Conservation (phyloP, 2,888 invertebrate genomes). For the Zaprionus lineosus region DNA sequence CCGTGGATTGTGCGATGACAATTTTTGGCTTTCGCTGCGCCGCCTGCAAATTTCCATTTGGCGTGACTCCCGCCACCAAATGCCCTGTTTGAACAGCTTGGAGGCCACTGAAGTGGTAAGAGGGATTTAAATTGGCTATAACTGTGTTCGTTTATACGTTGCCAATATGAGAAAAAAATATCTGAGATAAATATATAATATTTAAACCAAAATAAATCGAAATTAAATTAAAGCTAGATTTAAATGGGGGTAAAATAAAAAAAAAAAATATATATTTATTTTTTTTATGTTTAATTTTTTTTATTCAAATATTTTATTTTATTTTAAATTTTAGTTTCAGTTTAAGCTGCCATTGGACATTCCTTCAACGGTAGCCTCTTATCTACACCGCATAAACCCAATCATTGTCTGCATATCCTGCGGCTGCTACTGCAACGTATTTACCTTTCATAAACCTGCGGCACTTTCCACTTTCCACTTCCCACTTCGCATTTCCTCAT, state of each 20-base stretch:
- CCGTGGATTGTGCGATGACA: constrained; percentile 28
- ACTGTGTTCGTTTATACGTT: constrained; percentile 36
- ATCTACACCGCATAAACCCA: constrained; percentile 1
- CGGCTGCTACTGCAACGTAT: constrained; percentile 1
- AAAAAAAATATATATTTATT: no score
- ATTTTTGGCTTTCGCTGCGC: constrained; percentile 27
- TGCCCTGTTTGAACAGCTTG: no score
- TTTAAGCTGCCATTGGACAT: background rate
- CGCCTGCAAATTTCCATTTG: constrained; percentile 22
- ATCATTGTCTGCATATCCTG: background rate
- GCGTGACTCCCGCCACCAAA: background rate
- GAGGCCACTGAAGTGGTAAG: background rate
- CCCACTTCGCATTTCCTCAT: constrained; percentile 3
- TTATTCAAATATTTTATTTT: no score
- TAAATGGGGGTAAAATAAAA: no score
- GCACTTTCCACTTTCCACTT: constrained; percentile 4
- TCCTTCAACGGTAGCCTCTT: background rate
- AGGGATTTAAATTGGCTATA: constrained; percentile 47
- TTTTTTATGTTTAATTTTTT: no score
- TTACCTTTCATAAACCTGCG: constrained; percentile 1
- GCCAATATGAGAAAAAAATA: no score
- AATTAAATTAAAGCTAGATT: no score
- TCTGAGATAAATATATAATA: no score
- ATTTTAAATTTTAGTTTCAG: no score
- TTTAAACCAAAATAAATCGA: no score